Evolutionary conservation across 2,113 vertebrate genomes (phyloP).

Genomic region (Pionites leucogaster): DNA sequence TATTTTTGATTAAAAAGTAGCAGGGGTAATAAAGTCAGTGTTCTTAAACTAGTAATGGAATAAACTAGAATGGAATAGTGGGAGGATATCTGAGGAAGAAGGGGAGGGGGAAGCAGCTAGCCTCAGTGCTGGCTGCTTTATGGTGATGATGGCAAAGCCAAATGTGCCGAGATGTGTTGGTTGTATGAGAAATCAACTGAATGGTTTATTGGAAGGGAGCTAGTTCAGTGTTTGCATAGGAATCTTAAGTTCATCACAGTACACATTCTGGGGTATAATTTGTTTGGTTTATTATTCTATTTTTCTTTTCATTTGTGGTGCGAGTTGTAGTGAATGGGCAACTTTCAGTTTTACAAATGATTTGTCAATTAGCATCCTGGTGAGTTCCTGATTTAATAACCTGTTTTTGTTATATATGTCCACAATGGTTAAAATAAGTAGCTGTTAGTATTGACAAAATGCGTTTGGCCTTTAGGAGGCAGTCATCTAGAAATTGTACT

Average conservation of each 20-base stretch:
- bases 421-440: background rate
- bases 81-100: background rate
- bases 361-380: background rate
- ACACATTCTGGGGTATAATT: background rate
- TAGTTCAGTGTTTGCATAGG: background rate
- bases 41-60: background rate
- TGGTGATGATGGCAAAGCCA: background rate
- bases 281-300: background rate
- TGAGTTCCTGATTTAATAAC: background rate
- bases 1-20: background rate
- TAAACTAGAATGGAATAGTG: background rate
- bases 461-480: conserved; percentile 3
- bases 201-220: background rate
- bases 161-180: background rate
- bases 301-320: background rate
- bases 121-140: background rate
- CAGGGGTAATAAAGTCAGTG: background rate
- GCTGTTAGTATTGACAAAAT: background rate
- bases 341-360: background rate
- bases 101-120: fast-evolving
- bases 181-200: background rate
- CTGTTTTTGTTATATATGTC: background rate
- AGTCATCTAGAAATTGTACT: background rate
- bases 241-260: background rate
- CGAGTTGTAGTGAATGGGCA: background rate